Evolutionary conservation across 2,888 invertebrate species (phyloP), one percentile per base, ranked within the genome.

Genomic region (Saturnia pavonia): DNA sequence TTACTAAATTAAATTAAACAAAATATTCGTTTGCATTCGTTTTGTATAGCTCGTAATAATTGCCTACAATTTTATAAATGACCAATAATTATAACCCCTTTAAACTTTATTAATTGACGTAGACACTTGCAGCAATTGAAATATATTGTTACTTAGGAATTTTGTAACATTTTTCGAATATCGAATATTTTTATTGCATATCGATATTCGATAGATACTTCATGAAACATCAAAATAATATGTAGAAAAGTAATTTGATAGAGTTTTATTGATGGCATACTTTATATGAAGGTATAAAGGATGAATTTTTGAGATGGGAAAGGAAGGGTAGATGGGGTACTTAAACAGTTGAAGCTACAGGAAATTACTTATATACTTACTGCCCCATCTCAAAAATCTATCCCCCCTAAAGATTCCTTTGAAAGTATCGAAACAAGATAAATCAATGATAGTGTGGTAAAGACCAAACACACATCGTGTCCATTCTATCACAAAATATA

Each of bases 31-130:
- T 51, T 27, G 14, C 27, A 60, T 27, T 27, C 57, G 14, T 60
- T 60, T 60, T 60, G 57, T 60, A 60, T 60, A 60, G 57, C 27
- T 60, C 57, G 14, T 60, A 27, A 14, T 60, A 27, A 60, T 25
- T 60, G 12, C 14, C 57, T 27, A 6, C 14, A 25, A 3, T 60
- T 25, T 57, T 57, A 25, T 60, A 60, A 60, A 60, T 27, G 27
- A 60, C 57, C 57, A 51, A 51, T 51, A 27, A 27, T 60, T 8
- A 14, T 14, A 60, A 27, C 25, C 25, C 25, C 14, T 27, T 25
- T 60, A 16, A 57, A 11, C 16, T 22, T n/a, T n/a, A n/a, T n/a
- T n/a, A n/a, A n/a, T n/a, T n/a, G n/a, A n/a, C n/a, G n/a, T n/a
- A n/a, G n/a, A n/a, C n/a, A n/a, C n/a, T n/a, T n/a, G n/a, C n/a